Conservation (phyloP, 2,113 vertebrate species). For the Lophura nycthemera region DNA sequence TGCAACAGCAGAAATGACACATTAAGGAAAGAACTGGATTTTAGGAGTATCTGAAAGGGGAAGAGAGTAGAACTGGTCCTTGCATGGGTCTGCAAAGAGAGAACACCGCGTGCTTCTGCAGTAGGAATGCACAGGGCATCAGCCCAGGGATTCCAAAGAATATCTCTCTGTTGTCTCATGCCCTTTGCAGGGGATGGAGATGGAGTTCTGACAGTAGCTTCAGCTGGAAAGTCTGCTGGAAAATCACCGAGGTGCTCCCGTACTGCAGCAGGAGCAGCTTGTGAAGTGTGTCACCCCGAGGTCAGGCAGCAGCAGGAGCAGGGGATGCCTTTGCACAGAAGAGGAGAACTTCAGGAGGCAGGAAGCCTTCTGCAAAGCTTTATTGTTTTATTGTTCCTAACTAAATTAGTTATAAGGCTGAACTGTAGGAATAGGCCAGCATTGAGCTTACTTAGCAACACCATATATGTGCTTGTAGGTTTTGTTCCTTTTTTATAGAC, state of each 20-base stretch:
- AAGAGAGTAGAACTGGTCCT: background rate
- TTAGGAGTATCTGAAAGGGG: background rate
- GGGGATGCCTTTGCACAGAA: background rate
- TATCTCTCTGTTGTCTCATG: background rate
- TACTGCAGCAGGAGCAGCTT: background rate
- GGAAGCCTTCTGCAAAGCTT: background rate
- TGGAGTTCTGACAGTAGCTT: background rate
- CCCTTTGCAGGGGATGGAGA: background rate
- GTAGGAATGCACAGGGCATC: background rate
- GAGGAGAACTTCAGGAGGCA: background rate
- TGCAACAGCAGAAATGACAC: background rate
- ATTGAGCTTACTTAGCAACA: background rate
- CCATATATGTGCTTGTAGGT: background rate
- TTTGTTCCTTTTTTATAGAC: background rate
- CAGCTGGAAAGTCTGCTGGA: background rate
- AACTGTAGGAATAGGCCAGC: background rate
- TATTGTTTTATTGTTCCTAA: background rate
- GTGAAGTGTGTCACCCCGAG: background rate
- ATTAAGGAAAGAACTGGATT: background rate
- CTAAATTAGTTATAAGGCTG: background rate
- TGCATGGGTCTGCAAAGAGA: background rate
- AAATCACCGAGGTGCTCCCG: background rate
- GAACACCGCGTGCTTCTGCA: fast-evolving
- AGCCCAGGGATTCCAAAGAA: fast-evolving
- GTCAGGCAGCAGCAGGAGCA: background rate